Evolutionary conservation across 2,113 vertebrate species (phyloP).

Genomic region (Solea solea): DNA sequence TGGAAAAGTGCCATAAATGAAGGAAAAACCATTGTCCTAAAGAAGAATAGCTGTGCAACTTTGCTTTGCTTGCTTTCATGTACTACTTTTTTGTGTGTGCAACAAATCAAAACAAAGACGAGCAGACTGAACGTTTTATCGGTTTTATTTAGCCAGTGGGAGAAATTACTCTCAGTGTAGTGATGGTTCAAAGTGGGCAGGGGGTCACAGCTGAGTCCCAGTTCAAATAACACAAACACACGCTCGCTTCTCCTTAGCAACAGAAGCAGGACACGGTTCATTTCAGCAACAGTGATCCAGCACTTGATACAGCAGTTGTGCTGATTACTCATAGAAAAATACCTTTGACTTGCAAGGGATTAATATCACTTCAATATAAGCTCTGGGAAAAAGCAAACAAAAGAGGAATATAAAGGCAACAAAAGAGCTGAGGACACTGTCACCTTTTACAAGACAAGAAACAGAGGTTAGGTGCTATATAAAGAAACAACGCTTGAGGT

Average conservation of each 20-base stretch:
- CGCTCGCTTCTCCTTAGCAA: background rate
- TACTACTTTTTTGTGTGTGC: background rate
- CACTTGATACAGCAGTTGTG: slow-evolving; percentile 6
- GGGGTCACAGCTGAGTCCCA: slow-evolving; percentile 13
- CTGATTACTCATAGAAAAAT: slow-evolving; percentile 28
- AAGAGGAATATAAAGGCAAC: slow-evolving; percentile 1
- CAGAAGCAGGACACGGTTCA: background rate
- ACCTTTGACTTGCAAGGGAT: background rate
- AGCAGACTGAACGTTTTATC: background rate
- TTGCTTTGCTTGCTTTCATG: background rate
- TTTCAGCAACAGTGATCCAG: slow-evolving; percentile 36
- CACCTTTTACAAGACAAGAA: background rate
- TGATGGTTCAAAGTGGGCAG: background rate
- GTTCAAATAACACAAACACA: too few relatives aligned
- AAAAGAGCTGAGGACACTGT: background rate
- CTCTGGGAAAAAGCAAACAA: background rate
- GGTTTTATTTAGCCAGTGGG: slow-evolving; percentile 44
- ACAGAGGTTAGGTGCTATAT: background rate
- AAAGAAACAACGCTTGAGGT: background rate
- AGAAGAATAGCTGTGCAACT: background rate
- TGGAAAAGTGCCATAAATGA: too few relatives aligned
- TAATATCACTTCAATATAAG: slow-evolving; percentile 3
- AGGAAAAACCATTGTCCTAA: too few relatives aligned
- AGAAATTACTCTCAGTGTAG: background rate
- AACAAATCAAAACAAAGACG: background rate